Conservation (phyloP, 2,113 vertebrate genomes). For the Lonchura striata region DNA sequence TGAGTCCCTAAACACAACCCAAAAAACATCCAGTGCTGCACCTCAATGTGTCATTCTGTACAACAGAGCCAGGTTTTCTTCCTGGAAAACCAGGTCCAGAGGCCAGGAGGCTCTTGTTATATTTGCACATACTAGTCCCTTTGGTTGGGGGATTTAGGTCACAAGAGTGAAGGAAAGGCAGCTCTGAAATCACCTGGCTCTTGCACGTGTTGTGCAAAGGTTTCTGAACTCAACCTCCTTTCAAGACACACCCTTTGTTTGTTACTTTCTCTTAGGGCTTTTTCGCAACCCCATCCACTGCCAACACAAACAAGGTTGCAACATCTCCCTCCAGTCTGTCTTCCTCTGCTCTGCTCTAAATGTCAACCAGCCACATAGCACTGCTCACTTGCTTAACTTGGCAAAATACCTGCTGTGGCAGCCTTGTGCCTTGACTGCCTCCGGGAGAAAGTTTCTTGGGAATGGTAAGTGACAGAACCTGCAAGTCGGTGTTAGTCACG, state of each 20-base stretch:
- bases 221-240: constrained; percentile 6
- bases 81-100: constrained; percentile 42
- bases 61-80: not conserved
- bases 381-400: constrained; percentile 5
- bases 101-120: not conserved
- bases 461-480: not conserved
- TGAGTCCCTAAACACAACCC: not conserved
- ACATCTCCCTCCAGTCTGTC: not conserved
- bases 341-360: not conserved
- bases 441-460: constrained; percentile 25
- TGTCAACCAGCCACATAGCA: not conserved
- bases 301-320: constrained; percentile 48
- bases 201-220: constrained; percentile 46
- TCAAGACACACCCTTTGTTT: constrained; percentile 49
- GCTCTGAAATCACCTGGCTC: constrained; percentile 36
- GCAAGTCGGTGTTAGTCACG: not conserved
- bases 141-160: constrained; percentile 43
- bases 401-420: not conserved
- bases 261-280: constrained; percentile 61
- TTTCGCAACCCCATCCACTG: constrained; percentile 33
- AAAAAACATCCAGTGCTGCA: not conserved
- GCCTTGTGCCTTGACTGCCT: not conserved
- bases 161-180: not conserved
- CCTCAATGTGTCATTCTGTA: not conserved
- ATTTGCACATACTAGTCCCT: not conserved